Evolutionary conservation across 2,797 vertebrate species (phyloP).

Genomic region (Margarornis squamiger): DNA sequence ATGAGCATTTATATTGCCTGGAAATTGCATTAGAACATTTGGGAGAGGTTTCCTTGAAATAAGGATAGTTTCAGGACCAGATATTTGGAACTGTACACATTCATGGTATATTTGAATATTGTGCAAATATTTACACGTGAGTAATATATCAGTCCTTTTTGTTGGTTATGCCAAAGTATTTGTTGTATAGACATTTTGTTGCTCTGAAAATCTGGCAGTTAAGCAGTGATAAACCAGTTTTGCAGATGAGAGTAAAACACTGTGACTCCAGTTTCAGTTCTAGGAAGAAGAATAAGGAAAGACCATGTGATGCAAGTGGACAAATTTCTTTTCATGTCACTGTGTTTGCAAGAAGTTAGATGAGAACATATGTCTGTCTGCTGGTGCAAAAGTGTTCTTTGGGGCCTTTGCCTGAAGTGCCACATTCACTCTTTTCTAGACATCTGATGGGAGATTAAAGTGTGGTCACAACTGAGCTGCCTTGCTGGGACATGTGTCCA

Average conservation of each 20-base stretch:
- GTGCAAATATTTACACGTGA: slow-evolving; percentile 41
- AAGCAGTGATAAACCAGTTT: not conserved
- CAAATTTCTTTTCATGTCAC: not conserved
- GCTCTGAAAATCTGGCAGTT: not conserved
- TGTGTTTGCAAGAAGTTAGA: not conserved
- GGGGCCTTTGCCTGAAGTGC: not conserved
- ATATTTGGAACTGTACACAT: not conserved
- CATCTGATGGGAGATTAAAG: not conserved
- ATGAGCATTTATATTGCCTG: slow-evolving; percentile 36
- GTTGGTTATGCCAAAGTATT: not conserved
- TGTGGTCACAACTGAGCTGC: rapidly evolving
- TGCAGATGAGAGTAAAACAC: not conserved
- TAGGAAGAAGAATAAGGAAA: not conserved
- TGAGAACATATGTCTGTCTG: not conserved
- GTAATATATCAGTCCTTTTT: slow-evolving; percentile 5
- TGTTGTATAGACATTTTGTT: slow-evolving; percentile 5
- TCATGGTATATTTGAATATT: not conserved
- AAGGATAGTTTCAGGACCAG: not conserved
- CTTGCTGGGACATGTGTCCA: not conserved
- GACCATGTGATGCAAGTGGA: not conserved
- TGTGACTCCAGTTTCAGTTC: not conserved
- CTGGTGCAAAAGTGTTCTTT: not conserved
- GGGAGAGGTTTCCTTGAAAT: slow-evolving; percentile 20
- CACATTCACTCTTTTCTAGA: not conserved
- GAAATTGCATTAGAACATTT: slow-evolving; percentile 57